phyloP scores from a whole-genome alignment of 2,888 invertebrate species.

The Drosophila pseudotakahashii region DNA sequence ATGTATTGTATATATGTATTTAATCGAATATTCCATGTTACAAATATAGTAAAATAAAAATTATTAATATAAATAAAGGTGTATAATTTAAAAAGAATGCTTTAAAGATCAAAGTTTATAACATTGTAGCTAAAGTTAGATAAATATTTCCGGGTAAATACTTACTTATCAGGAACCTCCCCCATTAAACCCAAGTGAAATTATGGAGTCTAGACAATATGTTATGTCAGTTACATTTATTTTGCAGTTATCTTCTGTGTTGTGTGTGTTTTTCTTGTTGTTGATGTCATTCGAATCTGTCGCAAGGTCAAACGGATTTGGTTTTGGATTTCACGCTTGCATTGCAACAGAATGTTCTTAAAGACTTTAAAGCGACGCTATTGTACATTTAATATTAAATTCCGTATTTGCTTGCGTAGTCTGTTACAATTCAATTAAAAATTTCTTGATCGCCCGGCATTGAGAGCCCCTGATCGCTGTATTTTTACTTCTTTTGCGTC shows the following conservation, averaged over 20 bases:
- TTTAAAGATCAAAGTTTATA: too few relatives aligned
- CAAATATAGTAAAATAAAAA: slow-evolving; percentile 17
- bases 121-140: too few relatives aligned
- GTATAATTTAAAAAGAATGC: too few relatives aligned
- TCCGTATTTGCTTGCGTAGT: slow-evolving; percentile 78
- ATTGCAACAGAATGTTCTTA: slow-evolving; percentile 60
- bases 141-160: background rate
- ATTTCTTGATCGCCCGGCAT: slow-evolving; percentile 59
- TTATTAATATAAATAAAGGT: background rate
- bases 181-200: background rate
- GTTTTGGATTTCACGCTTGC: slow-evolving; percentile 59
- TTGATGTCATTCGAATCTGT: slow-evolving; percentile 66
- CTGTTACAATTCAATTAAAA: slow-evolving; percentile 68
- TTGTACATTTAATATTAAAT: slow-evolving; percentile 77
- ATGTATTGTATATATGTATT: slow-evolving; percentile 50
- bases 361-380: slow-evolving; percentile 78
- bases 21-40: slow-evolving; percentile 40
- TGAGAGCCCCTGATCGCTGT: slow-evolving; percentile 45
- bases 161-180: slow-evolving; percentile 2
- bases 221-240: slow-evolving; percentile 79
- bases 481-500: slow-evolving; percentile 7
- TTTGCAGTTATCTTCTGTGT: slow-evolving; percentile 74
- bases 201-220: slow-evolving; percentile 32
- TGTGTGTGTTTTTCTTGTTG: slow-evolving; percentile 55
- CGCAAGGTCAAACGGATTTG: slow-evolving; percentile 67